phyloP scores from a whole-genome alignment of 2,113 vertebrate genomes.

The Peromyscus californicus region DNA sequence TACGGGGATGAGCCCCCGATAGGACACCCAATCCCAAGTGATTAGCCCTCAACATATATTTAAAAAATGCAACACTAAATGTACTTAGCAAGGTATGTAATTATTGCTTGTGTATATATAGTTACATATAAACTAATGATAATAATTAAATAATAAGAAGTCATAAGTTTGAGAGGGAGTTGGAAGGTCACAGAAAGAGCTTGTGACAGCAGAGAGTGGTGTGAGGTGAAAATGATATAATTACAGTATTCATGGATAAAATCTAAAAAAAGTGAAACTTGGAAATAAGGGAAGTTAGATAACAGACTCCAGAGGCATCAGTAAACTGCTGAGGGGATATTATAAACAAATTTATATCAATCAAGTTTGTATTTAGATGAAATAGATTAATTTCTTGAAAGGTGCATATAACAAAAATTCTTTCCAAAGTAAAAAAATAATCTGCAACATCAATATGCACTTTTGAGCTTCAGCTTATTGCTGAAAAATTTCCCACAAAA shows the following conservation, averaged over 20 bases:
- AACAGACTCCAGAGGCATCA: background rate
- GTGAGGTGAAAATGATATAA: background rate
- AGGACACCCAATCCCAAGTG: background rate
- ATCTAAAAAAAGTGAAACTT: background rate
- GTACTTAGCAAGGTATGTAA: background rate
- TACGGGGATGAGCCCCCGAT: background rate
- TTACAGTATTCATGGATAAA: background rate
- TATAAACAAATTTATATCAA: background rate
- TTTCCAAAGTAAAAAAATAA: background rate
- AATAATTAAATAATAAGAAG: background rate
- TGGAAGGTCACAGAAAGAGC: background rate
- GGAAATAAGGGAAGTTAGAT: background rate
- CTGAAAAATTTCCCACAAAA: background rate
- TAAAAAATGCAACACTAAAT: background rate
- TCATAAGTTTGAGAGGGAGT: background rate
- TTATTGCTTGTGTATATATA: background rate
- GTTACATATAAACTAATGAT: background rate
- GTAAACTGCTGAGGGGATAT: background rate
- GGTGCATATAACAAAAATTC: background rate
- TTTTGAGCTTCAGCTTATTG: constrained; percentile 2
- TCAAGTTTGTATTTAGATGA: background rate
- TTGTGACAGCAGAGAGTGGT: background rate
- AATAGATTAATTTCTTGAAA: background rate
- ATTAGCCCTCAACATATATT: background rate
- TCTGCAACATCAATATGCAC: background rate